Percentiles rank a stretch among this genome's conserved stretches.
Evolutionary conservation across 2,797 vertebrate genomes (phyloP).

Genomic region (Naso thynnoides): DNA sequence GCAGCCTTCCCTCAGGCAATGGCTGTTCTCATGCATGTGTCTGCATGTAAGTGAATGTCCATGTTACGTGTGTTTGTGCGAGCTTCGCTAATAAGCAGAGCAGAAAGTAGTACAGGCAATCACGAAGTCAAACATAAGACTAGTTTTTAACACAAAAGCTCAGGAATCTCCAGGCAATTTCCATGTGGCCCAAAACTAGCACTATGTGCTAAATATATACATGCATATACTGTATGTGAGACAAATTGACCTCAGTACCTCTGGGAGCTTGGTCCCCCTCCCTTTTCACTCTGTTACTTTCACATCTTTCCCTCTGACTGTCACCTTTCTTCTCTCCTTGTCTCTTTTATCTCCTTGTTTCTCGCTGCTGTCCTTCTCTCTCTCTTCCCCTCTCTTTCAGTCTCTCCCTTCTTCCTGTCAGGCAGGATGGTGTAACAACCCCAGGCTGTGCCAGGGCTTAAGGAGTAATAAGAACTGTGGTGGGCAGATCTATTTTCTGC

Average conservation of each 20-base stretch:
- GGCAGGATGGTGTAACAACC: slow-evolving; percentile 61
- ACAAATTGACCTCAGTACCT: slow-evolving; percentile 53
- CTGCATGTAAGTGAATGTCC: slow-evolving; percentile 6
- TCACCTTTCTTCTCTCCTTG: slow-evolving; percentile 33
- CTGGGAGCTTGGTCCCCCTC: slow-evolving; percentile 43
- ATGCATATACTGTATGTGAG: slow-evolving; percentile 38
- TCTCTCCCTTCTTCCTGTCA: slow-evolving; percentile 52
- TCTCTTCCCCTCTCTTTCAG: slow-evolving; percentile 13
- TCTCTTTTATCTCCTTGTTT: slow-evolving; percentile 31
- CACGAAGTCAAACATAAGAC: slow-evolving; percentile 24
- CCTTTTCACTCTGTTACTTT: slow-evolving; percentile 20
- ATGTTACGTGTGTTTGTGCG: slow-evolving; percentile 4
- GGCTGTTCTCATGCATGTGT: slow-evolving; percentile 31
- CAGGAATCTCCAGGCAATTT: slow-evolving; percentile 50
- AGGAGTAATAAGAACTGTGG: slow-evolving; percentile 66
- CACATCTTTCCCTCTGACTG: slow-evolving; percentile 30
- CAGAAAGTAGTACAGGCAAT: slow-evolving; percentile 3
- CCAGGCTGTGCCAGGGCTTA: slow-evolving; percentile 63
- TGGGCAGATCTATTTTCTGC: slow-evolving; percentile 77
- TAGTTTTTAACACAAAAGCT: slow-evolving; percentile 22
- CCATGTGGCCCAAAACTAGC: slow-evolving; percentile 58
- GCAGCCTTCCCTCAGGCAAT: slow-evolving; percentile 17
- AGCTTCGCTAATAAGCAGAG: slow-evolving; percentile 9
- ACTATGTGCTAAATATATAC: slow-evolving; percentile 18
- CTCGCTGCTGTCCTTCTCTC: slow-evolving; percentile 22